Evolutionary conservation across 2,797 vertebrate species (phyloP).

Genomic region (Avahi laniger): DNA sequence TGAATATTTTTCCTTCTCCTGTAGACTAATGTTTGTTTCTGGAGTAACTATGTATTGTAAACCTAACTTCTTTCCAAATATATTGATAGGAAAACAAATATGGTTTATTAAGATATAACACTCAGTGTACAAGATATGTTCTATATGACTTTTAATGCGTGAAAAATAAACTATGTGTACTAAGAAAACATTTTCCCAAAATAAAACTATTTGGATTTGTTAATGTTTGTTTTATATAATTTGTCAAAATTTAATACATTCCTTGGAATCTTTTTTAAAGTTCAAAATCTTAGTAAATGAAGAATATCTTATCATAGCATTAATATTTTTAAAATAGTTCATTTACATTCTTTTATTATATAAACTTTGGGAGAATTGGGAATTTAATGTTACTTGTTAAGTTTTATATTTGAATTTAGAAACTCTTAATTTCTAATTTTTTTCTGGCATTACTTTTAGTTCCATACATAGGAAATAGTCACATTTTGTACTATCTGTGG

Average conservation of each 20-base stretch:
- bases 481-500: background rate
- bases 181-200: constrained; percentile 14
- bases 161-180: background rate
- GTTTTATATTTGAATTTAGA: background rate
- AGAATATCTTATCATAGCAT: background rate
- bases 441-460: background rate
- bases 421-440: background rate
- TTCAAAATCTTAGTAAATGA: background rate
- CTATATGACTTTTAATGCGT: background rate
- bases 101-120: background rate
- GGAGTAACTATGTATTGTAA: background rate
- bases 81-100: background rate
- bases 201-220: background rate
- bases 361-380: background rate
- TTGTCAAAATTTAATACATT: background rate
- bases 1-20: background rate
- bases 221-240: background rate
- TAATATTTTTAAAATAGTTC: constrained; percentile 21
- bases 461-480: background rate
- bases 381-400: background rate
- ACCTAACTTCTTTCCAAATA: background rate
- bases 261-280: background rate
- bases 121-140: background rate
- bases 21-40: background rate
- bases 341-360: background rate